A percentile compares a stretch with the other conserved stretches of the same genome.
Evolutionary conservation across 2,888 invertebrate genomes (phyloP).

Genomic region (Megaustenia siamemsis): DNA sequence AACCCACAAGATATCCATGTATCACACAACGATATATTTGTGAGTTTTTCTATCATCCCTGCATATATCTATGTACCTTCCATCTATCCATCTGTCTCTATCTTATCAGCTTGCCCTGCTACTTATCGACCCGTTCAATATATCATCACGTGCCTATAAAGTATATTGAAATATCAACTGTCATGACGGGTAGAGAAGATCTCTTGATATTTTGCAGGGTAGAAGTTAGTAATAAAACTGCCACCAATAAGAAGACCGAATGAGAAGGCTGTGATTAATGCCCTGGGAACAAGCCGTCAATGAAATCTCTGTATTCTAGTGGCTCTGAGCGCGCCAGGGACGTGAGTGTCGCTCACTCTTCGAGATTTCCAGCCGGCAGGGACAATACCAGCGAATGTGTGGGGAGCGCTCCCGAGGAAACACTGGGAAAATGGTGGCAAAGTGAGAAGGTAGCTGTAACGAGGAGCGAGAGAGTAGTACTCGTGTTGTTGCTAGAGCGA

Average conservation of each 20-base stretch:
- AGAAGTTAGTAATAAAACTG: background rate
- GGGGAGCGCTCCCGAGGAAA: background rate
- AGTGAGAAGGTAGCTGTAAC: constrained; percentile 22
- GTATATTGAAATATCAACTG: too few relatives aligned
- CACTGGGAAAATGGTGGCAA: background rate
- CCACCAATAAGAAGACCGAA: background rate
- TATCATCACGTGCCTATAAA: too few relatives aligned
- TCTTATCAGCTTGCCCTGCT: background rate
- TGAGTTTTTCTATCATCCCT: background rate
- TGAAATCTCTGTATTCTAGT: constrained; percentile 3
- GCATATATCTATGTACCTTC: background rate
- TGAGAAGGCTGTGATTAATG: background rate
- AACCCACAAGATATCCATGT: too few relatives aligned
- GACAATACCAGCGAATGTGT: constrained; percentile 24
- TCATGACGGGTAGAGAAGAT: too few relatives aligned
- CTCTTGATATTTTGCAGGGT: background rate
- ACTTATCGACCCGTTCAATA: too few relatives aligned
- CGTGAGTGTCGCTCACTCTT: constrained; percentile 4
- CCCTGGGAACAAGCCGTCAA: constrained; percentile 4
- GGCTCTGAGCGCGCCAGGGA: background rate
- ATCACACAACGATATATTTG: background rate
- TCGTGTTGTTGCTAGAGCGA: background rate
- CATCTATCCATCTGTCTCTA: background rate
- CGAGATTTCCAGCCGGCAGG: constrained; percentile 7
- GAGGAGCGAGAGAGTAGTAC: constrained; percentile 12